A percentile compares a stretch with the other conserved stretches of the same genome.
These are phyloP conservation scores for Dicentrarchus labrax DNA, from an alignment of 2,113 vertebrate species.

Conservation along the genomic window DNA sequence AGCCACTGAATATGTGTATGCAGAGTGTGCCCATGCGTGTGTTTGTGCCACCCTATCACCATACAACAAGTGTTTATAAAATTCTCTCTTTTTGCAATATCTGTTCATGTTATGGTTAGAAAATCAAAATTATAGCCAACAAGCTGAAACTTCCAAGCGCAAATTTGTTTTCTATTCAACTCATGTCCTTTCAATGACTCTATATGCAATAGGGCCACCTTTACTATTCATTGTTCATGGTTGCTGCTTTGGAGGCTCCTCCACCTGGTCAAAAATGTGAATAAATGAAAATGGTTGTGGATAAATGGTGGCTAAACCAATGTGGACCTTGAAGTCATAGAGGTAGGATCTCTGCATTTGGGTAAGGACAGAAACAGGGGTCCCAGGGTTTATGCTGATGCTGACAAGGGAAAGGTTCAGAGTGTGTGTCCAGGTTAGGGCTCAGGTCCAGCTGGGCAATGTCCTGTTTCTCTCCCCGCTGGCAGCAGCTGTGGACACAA, in stretches of 20 bases:
- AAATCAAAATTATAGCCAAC: no score
- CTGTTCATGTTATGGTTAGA: background rate
- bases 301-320: background rate
- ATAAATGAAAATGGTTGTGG: no score
- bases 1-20: background rate
- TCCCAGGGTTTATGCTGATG: conserved; percentile 25
- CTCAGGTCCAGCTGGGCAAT: conserved; percentile 55
- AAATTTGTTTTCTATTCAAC: background rate
- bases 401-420: conserved; percentile 23
- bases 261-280: background rate
- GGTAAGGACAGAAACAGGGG: background rate
- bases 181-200: background rate
- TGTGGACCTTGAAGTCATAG: background rate
- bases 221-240: background rate
- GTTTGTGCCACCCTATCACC: background rate
- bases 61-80: background rate
- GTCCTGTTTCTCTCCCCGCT: conserved; percentile 47
- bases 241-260: background rate
- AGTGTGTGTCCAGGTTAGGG: conserved; percentile 50
- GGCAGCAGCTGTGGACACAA: conserved; percentile 57
- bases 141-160: no score
- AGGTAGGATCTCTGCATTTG: background rate
- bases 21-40: background rate
- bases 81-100: background rate
- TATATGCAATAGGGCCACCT: background rate